phyloP scores from a whole-genome alignment of 2,113 vertebrate species.

The Nothoprocta pentlandii region DNA sequence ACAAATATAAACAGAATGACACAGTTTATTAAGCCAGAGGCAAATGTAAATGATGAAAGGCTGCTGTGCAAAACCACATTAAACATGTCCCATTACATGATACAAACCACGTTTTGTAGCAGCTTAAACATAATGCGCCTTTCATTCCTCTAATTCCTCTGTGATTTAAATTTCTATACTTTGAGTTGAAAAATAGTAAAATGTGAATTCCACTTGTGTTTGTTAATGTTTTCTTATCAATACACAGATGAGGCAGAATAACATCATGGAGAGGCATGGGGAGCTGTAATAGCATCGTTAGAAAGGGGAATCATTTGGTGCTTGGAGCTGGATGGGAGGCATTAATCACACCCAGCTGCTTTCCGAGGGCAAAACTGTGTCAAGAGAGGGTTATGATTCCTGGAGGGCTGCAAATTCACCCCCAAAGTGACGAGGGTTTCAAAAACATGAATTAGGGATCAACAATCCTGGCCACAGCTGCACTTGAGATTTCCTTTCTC shows the following conservation, averaged over 20 bases:
- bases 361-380: background rate
- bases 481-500: background rate
- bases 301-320: background rate
- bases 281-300: background rate
- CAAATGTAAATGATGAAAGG: slow-evolving; percentile 62
- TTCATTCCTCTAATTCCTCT: slow-evolving; percentile 4
- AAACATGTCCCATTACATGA: slow-evolving; percentile 6
- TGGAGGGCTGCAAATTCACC: background rate
- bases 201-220: background rate
- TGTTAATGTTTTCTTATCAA: background rate
- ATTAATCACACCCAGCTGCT: background rate
- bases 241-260: background rate
- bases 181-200: slow-evolving; percentile 32
- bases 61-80: slow-evolving; percentile 42
- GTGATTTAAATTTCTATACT: slow-evolving; percentile 8
- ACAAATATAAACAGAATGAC: background rate
- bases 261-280: background rate
- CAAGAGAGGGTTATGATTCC: background rate
- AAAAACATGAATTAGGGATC: background rate
- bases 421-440: background rate
- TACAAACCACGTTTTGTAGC: background rate
- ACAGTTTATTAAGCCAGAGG: slow-evolving; percentile 34
- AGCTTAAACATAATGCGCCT: slow-evolving; percentile 8
- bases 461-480: background rate
- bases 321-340: background rate